Conservation (phyloP, 2,888 invertebrate genomes). For the Himalopsyche japonica region DNA sequence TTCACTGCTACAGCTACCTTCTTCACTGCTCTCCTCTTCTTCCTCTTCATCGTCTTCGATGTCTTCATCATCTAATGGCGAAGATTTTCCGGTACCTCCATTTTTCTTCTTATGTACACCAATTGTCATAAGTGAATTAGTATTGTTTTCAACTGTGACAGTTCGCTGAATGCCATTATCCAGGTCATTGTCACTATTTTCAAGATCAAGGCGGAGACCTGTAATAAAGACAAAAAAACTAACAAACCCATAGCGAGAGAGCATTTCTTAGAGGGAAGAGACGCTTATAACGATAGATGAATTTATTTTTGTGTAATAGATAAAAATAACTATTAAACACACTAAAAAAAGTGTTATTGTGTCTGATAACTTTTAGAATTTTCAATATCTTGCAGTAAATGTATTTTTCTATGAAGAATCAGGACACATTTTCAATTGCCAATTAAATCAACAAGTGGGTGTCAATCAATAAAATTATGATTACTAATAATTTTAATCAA, state of each 20-base stretch:
- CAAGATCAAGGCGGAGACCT: slow-evolving; percentile 61
- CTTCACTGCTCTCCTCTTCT: slow-evolving; percentile 49
- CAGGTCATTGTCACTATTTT: slow-evolving; percentile 58
- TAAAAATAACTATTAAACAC: too few species aligned
- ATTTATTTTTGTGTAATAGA: too few species aligned
- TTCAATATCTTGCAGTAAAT: too few species aligned
- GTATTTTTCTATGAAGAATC: too few species aligned
- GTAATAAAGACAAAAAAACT: neutral
- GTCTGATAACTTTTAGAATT: too few species aligned
- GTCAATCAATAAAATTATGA: too few species aligned
- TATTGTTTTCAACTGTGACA: slow-evolving; percentile 43
- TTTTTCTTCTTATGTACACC: slow-evolving; percentile 51
- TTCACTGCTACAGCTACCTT: slow-evolving; percentile 49
- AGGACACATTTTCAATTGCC: too few species aligned
- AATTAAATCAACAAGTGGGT: too few species aligned
- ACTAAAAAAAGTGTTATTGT: too few species aligned
- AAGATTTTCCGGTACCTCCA: slow-evolving; percentile 56
- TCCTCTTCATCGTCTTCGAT: slow-evolving; percentile 44
- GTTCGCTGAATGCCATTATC: slow-evolving; percentile 59
- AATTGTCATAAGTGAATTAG: slow-evolving; percentile 44
- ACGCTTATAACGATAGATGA: too few species aligned
- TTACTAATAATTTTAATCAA: too few species aligned
- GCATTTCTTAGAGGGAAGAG: neutral
- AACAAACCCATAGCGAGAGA: neutral
- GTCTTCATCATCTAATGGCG: slow-evolving; percentile 31